Evolutionary conservation across 1,140 invertebrate species (phyloP).

Genomic region (Macrosteles quadrilineatus): DNA sequence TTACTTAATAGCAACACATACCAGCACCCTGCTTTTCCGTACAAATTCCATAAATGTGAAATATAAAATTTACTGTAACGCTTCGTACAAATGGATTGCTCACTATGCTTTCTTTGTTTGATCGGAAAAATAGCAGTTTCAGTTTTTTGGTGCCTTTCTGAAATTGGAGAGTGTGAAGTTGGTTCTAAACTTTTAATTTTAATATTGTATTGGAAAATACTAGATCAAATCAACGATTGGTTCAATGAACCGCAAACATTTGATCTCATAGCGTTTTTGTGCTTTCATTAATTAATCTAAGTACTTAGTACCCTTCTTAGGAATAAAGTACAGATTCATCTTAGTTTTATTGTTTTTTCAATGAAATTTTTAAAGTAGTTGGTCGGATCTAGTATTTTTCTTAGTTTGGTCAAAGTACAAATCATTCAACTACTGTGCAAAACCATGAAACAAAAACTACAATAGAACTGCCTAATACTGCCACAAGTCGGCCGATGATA

Average conservation of each 20-base stretch:
- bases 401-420: conserved; percentile 18
- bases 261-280: no score
- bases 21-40: neutral
- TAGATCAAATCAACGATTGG: neutral
- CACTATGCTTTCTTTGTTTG: conserved; percentile 1
- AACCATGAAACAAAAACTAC: neutral
- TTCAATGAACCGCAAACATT: no score
- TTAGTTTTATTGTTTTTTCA: no score
- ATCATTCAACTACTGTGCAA: neutral
- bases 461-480: conserved; percentile 23
- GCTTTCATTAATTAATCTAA: no score
- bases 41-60: neutral
- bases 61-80: conserved; percentile 9
- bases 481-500: neutral
- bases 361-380: no score
- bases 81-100: conserved; percentile 24
- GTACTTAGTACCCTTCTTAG: no score
- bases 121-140: neutral
- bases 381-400: conserved; percentile 21
- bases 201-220: neutral
- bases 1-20: no score
- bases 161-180: neutral
- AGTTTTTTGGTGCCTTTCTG: conserved; percentile 10
- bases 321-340: no score
- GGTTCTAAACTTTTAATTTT: neutral